Base-by-base conservation (phyloP, 2,888 invertebrate species). In the Phyllotreta cruciferae region DNA sequence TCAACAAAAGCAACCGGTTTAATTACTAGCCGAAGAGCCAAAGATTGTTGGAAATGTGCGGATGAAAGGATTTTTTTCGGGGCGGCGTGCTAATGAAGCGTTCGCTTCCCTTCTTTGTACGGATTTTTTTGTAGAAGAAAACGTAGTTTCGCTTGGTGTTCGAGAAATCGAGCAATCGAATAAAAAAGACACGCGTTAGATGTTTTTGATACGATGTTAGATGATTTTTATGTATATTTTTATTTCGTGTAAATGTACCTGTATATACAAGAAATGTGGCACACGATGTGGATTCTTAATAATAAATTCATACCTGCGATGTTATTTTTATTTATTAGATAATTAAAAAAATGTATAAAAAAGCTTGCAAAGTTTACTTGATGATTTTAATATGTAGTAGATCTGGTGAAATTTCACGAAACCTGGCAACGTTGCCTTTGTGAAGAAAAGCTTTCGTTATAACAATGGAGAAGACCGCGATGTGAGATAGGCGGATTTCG, bases 1-100 rank as follows among this genome's bases (percentile, higher is more conserved):
- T 86, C 69, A 84, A 64, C 42, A 58, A 60, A 52, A 60, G 52
- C 36, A 60, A 44, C 24, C 35, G 60, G 11, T 60, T 60, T 1
- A 60, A 58, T 50, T 58, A 58, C 34, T 58, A 42, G 34, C 38
- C 6, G 6, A 38, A 7, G 38, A 38, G 8, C 8, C n/a, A n/a
- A n/a, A n/a, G 8, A 38, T 38, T 38, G 6, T 38, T 7, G 6
- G 6, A 38, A 7, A 7, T 38, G 6, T 38, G 38, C 38, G 6
- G 38, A 7, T 38, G 6, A 38, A 7, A 38, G 6, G 8, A 38
- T 38, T 6, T 38, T 38, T n/a, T 45, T 45, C 8, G 45, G 42
- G 42, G 6, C 8, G 8, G 10, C 9, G 10, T 41, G 10, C 10
- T 9, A 3, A 41, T 41, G 41, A 41, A 41, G 9, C 9, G 10